These are phyloP conservation scores for Thunnus albacares DNA, from an alignment of 2,797 vertebrate genomes.

Conservation along the genomic window DNA sequence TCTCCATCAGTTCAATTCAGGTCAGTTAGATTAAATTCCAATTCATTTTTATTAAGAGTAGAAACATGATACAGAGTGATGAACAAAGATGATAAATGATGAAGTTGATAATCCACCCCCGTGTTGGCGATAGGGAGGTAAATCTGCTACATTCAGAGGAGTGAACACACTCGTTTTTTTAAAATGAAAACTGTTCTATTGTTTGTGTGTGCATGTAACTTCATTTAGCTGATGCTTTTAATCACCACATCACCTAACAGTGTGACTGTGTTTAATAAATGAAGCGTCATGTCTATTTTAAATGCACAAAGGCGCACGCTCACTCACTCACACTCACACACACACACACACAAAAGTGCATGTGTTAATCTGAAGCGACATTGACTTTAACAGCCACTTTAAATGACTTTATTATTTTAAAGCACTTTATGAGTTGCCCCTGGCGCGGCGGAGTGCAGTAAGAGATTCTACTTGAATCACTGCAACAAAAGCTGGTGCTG, in stretches of 20 bases:
- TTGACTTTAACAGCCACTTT: conserved; percentile 76
- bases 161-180: not conserved
- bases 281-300: conserved; percentile 41
- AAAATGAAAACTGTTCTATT: conserved; percentile 19
- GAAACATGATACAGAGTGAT: conserved; percentile 6
- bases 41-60: conserved; percentile 8
- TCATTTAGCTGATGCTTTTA: conserved; percentile 19
- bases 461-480: conserved; percentile 45
- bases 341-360: not conserved
- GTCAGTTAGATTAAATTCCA: not conserved
- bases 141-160: not conserved
- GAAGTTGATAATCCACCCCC: conserved; percentile 19
- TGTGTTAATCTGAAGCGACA: conserved; percentile 68
- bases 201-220: not conserved
- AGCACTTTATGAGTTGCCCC: conserved; percentile 65
- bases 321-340: not conserved
- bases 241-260: conserved; percentile 26
- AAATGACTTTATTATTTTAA: conserved; percentile 78
- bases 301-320: not conserved
- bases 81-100: conserved; percentile 9
- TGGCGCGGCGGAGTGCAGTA: conserved; percentile 37
- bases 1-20: not conserved
- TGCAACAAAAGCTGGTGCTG: conserved; percentile 39
- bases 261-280: conserved; percentile 61
- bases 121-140: not conserved